Base-by-base conservation (phyloP, 35 echinoderm and acorn worm genomes). In the Eucidaris tribuloides region DNA sequence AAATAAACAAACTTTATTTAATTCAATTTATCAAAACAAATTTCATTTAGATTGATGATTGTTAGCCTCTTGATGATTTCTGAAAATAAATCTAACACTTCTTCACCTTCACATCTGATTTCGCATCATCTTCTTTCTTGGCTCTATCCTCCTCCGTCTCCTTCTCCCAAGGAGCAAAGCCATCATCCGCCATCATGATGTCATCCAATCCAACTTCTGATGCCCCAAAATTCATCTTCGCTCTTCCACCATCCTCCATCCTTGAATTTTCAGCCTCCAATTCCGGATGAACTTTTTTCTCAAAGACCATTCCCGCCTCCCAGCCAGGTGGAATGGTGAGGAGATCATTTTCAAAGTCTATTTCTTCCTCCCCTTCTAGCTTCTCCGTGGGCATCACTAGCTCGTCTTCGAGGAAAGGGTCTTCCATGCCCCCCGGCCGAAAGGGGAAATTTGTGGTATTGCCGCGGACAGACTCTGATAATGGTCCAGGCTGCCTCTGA, bases 401-500 rank as follows among this genome's bases (percentile, higher is more conserved):
- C 1, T 78, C 52, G 2, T 85, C 84, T 27, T 91, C 89, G 5
- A 99, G 83, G 68, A 74, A 74, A 1, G 68, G 41, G 15, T 92
- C 90, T 68, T 89, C 90, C n/a, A 99, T 81, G 1, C 96, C 96
- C n/a, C 96, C 96, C 25, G 96, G 96, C 87, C 81, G 83, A 68
- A 99, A 99, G 33, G 96, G 96, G 62, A 86, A 93, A 61, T 93
- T 99, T 15, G 96, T 92, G 52, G 91, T 93, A 45, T 79, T 93
- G 3, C 96, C 96, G 55, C 91, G 78, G 44, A 99, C 91, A 28
- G 96, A 45, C 20, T 99, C 90, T 44, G 83, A 79, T 0, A 83
- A 87, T 31, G 96, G 90, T n/a, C 96, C 96, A 32, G 96, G 96
- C 46, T 92, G 96, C 5, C 96, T 57, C 0, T 39, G 50, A 7